These are phyloP conservation scores for Pseudotriccus pelzelni DNA, from an alignment of 2,797 vertebrate species.

Conservation along the genomic window DNA sequence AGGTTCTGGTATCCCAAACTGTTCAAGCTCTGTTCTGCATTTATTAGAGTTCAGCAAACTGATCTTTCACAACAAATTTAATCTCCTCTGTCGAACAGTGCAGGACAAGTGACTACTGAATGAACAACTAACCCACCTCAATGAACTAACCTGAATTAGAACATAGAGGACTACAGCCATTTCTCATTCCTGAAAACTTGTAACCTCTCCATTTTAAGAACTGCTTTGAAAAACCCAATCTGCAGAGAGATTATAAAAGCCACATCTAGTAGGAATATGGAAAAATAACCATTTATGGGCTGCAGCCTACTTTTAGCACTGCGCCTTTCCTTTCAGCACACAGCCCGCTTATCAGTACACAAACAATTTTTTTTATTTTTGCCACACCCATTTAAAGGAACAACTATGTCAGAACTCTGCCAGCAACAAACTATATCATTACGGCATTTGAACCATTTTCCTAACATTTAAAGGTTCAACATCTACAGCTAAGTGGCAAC, in stretches of 20 bases:
- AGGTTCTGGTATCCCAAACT: not conserved
- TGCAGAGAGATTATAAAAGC: not conserved
- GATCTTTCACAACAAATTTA: not conserved
- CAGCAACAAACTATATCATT: not conserved
- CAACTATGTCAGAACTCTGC: not conserved
- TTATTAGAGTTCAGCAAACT: not conserved
- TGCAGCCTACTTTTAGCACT: not conserved
- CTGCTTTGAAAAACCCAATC: not conserved
- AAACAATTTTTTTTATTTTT: not conserved
- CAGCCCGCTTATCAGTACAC: slow-evolving; percentile 50
- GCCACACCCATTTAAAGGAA: slow-evolving; percentile 53
- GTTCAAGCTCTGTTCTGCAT: not conserved
- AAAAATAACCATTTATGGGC: not conserved
- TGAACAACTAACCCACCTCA: not conserved
- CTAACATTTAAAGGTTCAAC: not conserved
- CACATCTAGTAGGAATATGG: not conserved
- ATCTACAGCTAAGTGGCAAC: not conserved
- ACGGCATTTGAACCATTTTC: not conserved
- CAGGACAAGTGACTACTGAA: not conserved
- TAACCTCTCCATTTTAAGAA: not conserved
- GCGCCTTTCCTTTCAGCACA: slow-evolving; percentile 3
- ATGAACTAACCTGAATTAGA: not conserved
- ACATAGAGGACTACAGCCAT: not conserved
- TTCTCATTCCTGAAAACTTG: not conserved
- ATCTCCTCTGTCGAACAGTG: not conserved